A percentile compares a stretch with the other conserved stretches of the same genome.
phyloP scores from a whole-genome alignment of 2,113 vertebrate genomes.

The Ovibos moschatus region DNA sequence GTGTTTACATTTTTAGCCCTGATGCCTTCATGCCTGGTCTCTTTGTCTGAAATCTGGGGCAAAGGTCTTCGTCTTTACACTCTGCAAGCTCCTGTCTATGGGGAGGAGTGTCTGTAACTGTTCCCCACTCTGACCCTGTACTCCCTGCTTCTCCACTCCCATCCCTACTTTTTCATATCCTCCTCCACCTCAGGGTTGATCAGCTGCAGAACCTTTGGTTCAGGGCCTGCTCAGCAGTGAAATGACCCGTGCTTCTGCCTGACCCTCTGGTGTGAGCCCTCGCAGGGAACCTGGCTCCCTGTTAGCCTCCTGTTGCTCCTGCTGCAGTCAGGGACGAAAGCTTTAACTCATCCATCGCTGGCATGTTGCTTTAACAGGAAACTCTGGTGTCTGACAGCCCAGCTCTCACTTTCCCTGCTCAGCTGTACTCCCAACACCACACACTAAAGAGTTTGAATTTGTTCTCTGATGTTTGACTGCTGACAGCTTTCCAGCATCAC shows the following conservation, averaged over 20 bases:
- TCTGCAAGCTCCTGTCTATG: neutral
- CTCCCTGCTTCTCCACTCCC: accelerated
- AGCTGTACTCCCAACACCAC: neutral
- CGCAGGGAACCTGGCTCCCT: neutral
- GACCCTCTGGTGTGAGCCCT: accelerated
- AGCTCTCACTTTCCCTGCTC: neutral
- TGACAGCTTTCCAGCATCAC: neutral
- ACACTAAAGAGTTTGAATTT: neutral
- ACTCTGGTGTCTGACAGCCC: neutral
- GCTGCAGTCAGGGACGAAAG: neutral
- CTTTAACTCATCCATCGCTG: no score
- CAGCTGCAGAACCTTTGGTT: neutral
- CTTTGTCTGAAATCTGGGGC: neutral
- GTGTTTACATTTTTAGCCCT: accelerated
- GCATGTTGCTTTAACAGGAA: neutral
- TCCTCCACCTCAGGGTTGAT: no score
- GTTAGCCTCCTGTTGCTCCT: neutral
- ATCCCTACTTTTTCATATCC: accelerated
- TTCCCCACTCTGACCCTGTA: neutral
- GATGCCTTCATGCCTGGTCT: neutral
- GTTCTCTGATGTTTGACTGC: neutral
- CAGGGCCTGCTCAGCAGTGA: neutral
- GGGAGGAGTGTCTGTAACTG: neutral
- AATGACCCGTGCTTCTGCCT: accelerated
- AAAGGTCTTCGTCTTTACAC: neutral